Evolutionary conservation across 2,888 invertebrate species (phyloP).

Genomic region (Pterostichus niger): DNA sequence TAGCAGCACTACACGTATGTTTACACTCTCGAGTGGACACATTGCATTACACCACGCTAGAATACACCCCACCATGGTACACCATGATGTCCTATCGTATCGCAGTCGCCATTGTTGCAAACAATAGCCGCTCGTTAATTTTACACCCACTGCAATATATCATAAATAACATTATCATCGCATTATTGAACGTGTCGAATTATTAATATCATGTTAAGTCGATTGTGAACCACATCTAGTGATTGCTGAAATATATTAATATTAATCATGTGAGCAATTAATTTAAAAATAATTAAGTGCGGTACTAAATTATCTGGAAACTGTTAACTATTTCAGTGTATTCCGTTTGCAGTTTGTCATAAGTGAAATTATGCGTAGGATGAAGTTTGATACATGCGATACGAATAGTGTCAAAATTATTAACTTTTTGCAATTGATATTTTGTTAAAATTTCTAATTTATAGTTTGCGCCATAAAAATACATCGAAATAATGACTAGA

Average conservation of each 20-base stretch:
- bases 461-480: too few species aligned
- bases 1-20: slow-evolving; percentile 41
- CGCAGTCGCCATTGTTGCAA: slow-evolving; percentile 46
- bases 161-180: slow-evolving; percentile 63
- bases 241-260: slow-evolving; percentile 38
- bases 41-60: slow-evolving; percentile 9
- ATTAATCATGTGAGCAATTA: slow-evolving; percentile 19
- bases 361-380: slow-evolving; percentile 1
- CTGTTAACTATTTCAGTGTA: slow-evolving; percentile 4
- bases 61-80: neutral
- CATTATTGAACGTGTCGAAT: slow-evolving; percentile 61
- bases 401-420: neutral
- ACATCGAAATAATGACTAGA: too few species aligned
- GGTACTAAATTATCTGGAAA: neutral
- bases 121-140: slow-evolving; percentile 64
- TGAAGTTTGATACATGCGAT: neutral
- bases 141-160: slow-evolving; percentile 32
- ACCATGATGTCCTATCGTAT: slow-evolving; percentile 34
- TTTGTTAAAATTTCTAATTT: too few species aligned
- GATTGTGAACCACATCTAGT: slow-evolving; percentile 21
- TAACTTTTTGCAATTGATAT: too few species aligned
- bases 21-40: slow-evolving; percentile 32
- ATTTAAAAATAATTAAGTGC: slow-evolving; percentile 42
- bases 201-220: slow-evolving; percentile 60
- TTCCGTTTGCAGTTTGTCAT: neutral